A percentile compares a stretch with the other conserved stretches of the same genome.
These are phyloP conservation scores for Rhizoglyphus robini DNA, from an alignment of 1,140 invertebrate genomes.

Conservation along the genomic window DNA sequence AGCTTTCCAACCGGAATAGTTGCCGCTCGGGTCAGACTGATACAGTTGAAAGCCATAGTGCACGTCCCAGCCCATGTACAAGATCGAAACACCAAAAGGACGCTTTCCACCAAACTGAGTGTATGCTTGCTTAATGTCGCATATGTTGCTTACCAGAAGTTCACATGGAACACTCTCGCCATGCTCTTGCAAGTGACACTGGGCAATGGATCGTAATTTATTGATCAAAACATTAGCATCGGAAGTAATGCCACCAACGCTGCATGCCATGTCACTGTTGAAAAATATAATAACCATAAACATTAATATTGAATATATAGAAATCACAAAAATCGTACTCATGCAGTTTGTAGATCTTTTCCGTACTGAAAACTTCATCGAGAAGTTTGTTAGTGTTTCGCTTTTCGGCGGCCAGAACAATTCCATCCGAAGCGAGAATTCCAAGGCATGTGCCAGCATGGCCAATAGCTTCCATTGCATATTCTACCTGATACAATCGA, in stretches of 20 bases:
- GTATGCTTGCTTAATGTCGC: conserved; percentile 98
- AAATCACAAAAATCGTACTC: conserved; percentile 56
- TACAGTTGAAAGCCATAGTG: conserved; percentile 98
- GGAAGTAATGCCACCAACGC: conserved; percentile 96
- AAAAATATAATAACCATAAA: background rate
- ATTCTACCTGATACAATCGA: conserved; percentile 97
- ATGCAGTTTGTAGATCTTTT: conserved; percentile 97
- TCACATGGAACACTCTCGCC: conserved; percentile 98
- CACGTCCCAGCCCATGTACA: conserved; percentile 99
- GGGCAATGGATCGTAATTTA: conserved; percentile 82
- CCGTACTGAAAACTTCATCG: conserved; percentile 90
- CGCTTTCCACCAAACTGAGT: conserved; percentile 89
- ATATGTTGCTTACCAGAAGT: conserved; percentile 88
- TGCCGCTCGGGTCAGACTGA: conserved; percentile 98
- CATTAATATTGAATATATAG: too few species aligned
- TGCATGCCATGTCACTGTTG: conserved; percentile 96
- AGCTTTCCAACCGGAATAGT: conserved; percentile 99
- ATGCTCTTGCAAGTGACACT: conserved; percentile 79
- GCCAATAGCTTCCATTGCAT: conserved; percentile 99
- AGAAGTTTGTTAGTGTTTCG: conserved; percentile 94
- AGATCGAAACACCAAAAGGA: conserved; percentile 94
- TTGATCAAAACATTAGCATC: conserved; percentile 99
- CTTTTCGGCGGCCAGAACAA: conserved; percentile 88
- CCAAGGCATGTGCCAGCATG: conserved; percentile 95
- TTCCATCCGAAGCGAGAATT: conserved; percentile 89